These are phyloP conservation scores for Taurulus bubalis DNA, from an alignment of 2,113 vertebrate genomes.

Conservation along the genomic window DNA sequence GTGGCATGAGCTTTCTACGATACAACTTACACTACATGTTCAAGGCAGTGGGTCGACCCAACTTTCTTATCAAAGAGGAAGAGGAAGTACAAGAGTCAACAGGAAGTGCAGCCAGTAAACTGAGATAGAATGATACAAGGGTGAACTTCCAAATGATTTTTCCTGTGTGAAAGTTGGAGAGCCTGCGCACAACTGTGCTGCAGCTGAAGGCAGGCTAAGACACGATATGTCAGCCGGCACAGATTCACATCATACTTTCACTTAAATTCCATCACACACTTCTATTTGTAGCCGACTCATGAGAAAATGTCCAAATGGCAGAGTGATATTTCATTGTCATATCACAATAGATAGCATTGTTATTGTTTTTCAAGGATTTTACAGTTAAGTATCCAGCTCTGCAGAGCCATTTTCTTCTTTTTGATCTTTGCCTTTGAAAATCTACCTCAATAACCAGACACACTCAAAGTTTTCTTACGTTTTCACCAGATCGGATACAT, in stretches of 20 bases:
- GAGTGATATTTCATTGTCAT: not conserved
- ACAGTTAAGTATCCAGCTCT: not conserved
- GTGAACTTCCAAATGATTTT: slow-evolving; percentile 77
- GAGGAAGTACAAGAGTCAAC: slow-evolving; percentile 85
- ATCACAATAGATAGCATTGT: not conserved
- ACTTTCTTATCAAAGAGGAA: slow-evolving; percentile 84
- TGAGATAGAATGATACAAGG: slow-evolving; percentile 79
- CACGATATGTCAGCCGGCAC: slow-evolving; percentile 2
- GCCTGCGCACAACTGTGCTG: slow-evolving; percentile 33
- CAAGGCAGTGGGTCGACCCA: slow-evolving; percentile 77
- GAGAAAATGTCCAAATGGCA: not conserved
- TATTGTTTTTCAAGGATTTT: not conserved
- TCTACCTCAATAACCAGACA: not conserved
- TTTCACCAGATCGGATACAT: not conserved
- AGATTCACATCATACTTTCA: slow-evolving; percentile 5
- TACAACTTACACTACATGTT: slow-evolving; percentile 61
- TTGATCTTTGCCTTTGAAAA: not conserved
- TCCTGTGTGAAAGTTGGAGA: slow-evolving; percentile 73
- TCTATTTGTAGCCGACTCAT: not conserved
- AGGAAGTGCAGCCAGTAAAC: slow-evolving; percentile 84
- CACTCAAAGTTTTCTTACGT: not conserved
- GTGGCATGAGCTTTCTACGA: slow-evolving; percentile 56
- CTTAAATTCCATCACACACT: not conserved
- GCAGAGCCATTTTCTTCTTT: not conserved
- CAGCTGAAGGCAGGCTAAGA: slow-evolving; percentile 34